Evolutionary conservation across 2,888 invertebrate genomes (phyloP), one percentile per base, ranked within the genome.

Genomic region (Aphodius granarius): DNA sequence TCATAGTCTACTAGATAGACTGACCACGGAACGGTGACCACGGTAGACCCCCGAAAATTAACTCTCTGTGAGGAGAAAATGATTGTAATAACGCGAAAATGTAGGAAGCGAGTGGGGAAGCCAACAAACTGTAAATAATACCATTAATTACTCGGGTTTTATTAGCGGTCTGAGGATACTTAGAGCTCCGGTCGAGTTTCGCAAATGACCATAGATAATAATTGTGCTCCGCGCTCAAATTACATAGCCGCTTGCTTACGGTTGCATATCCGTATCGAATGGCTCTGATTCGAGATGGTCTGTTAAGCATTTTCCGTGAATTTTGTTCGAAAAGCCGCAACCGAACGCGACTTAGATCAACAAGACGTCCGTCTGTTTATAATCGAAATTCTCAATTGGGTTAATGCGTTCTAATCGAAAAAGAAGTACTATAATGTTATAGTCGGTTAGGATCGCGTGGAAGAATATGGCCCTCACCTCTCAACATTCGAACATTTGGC

Each of bases 1-100:
- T 76, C 73, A 76, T 76, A 76, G 76, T 76, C 76, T 76, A 65
- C 71, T 76, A 71, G 71, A 73, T 71, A 13, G 43, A 43, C 4
- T n/a, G n/a, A n/a, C n/a, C n/a, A 13, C 43, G 43, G 43, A 43
- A 23, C 43, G n/a, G 23, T 63, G 72, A 18, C 17, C 66, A 19
- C 66, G 66, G 19, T 18, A 65, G 21, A 68, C 20, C n/a, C 68
- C 21, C 21, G 15, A 19, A 68, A 19, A 43, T 43, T 2, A 43
- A 6, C 43, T 6, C 43, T 6, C 43, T 6, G 43, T 43, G 43
- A 43, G 3, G 43, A n/a, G n/a, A 43, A 43, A 43, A 43, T 43
- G 43, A 43, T 43, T 13, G 43, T 43, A 43, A 43, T 43, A 43
- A 43, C 3, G 6, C 43, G 43, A 43, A 43, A 43, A 43, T 43